phyloP scores from a whole-genome alignment of 2,888 invertebrate genomes.

The Drosophila kambysellisi region DNA sequence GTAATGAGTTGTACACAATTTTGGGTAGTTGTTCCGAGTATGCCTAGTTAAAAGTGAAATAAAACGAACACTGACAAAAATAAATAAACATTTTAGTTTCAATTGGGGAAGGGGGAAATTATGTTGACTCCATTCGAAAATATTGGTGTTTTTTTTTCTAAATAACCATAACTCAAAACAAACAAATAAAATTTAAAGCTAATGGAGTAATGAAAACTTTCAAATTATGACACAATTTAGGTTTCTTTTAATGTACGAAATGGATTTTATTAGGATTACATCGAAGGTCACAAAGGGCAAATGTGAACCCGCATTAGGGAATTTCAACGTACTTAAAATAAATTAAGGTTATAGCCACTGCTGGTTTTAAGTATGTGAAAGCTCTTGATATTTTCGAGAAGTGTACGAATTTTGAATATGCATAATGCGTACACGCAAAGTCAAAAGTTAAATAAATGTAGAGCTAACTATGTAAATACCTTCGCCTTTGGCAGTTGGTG shows the following conservation, averaged over 20 bases:
- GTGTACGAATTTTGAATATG: conserved; percentile 10
- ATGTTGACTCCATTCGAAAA: background rate
- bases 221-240: background rate
- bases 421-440: conserved; percentile 20
- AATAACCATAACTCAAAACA: background rate
- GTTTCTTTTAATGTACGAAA: background rate
- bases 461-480: conserved; percentile 49
- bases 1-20: conserved; percentile 44
- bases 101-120: background rate
- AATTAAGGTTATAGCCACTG: background rate
- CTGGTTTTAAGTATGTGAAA: background rate
- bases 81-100: background rate
- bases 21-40: conserved; percentile 21
- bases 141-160: background rate
- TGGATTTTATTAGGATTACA: background rate
- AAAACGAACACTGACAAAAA: conserved; percentile 23
- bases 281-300: background rate
- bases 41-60: conserved; percentile 33
- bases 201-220: background rate
- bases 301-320: background rate
- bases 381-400: background rate
- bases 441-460: conserved; percentile 47
- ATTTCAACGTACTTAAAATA: background rate
- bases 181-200: too few species aligned
- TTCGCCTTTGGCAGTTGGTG: conserved; percentile 26